Evolutionary conservation across 2,113 vertebrate species (phyloP).

Genomic region (Epinephelus lanceolatus): DNA sequence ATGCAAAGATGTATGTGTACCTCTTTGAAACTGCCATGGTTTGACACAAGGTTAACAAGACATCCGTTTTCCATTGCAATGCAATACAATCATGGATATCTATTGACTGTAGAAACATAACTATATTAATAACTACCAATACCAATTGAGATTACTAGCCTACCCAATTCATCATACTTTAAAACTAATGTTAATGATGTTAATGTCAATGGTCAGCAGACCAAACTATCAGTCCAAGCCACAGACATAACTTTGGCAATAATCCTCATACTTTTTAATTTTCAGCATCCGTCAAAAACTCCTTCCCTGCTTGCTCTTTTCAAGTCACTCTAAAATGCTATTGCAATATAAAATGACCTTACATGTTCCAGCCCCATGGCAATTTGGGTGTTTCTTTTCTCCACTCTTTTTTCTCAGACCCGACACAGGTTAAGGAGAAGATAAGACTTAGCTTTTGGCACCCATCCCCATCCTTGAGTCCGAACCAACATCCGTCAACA

Average conservation of each 20-base stretch:
- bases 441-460: slow-evolving; percentile 44
- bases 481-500: slow-evolving; percentile 63
- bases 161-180: background rate
- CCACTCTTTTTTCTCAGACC: slow-evolving; percentile 16
- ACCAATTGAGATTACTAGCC: background rate
- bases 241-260: background rate
- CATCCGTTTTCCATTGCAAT: background rate
- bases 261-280: no score
- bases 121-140: background rate
- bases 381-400: slow-evolving; percentile 21
- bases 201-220: no score
- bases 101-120: background rate
- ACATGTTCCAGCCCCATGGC: background rate
- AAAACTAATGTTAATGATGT: background rate
- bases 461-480: slow-evolving; percentile 41
- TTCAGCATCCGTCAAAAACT: background rate
- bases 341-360: slow-evolving; percentile 5
- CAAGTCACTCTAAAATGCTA: slow-evolving; percentile 12
- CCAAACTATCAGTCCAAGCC: background rate
- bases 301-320: background rate
- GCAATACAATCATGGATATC: background rate
- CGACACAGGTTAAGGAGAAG: slow-evolving; percentile 27
- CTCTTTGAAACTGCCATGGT: background rate
- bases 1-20: background rate
- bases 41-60: background rate